Conservation (phyloP, 2,113 vertebrate species). For the Hippocampus barbouri region DNA sequence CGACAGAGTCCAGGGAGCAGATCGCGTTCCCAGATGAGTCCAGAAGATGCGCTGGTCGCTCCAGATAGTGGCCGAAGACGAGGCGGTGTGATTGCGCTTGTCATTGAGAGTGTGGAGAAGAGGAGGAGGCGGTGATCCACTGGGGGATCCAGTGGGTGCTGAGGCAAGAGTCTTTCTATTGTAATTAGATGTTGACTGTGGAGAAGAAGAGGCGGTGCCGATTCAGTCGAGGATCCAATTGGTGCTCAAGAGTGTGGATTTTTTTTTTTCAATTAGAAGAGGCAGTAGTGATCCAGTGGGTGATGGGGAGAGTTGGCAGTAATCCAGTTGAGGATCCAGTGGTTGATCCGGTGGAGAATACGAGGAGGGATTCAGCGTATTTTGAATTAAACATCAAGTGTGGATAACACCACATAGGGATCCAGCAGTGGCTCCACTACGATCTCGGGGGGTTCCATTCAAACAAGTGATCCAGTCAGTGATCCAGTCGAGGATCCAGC, state of each 20-base stretch:
- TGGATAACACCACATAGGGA: too few relatives aligned
- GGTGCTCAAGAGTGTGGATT: not conserved
- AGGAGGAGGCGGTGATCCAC: not conserved
- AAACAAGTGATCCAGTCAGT: not conserved
- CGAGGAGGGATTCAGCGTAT: not conserved
- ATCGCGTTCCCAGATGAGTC: constrained; percentile 29
- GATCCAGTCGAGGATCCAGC: not conserved
- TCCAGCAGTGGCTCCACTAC: too few relatives aligned
- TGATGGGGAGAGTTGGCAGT: not conserved
- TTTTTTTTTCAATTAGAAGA: not conserved
- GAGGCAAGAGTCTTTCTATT: constrained; percentile 18
- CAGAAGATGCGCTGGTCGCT: constrained; percentile 12
- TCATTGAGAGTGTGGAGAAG: not conserved
- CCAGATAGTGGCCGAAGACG: not conserved
- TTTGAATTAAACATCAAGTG: too few relatives aligned
- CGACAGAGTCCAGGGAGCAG: constrained; percentile 39
- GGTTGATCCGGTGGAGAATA: not conserved
- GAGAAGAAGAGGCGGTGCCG: not conserved
- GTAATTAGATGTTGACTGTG: constrained; percentile 25
- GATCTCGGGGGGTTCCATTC: not conserved
- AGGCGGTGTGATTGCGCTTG: not conserved
- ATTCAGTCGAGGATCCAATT: not conserved
- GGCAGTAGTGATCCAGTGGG: not conserved
- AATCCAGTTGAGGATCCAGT: not conserved
- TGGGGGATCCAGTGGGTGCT: not conserved